Conservation (phyloP, 2,113 vertebrate species). For the Eurystomus gularis region DNA sequence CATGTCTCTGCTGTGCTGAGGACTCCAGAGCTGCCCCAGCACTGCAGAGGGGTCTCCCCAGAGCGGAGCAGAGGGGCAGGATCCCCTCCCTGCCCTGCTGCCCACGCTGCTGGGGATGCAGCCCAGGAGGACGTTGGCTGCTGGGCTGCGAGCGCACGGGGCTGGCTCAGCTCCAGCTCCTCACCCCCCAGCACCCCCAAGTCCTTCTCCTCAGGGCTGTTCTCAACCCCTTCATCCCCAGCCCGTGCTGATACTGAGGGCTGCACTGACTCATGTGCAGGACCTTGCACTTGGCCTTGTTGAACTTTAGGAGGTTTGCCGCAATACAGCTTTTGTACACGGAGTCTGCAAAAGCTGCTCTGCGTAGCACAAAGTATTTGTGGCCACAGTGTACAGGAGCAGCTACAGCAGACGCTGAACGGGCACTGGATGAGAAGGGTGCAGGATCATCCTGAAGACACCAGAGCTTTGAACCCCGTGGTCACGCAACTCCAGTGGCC, state of each 20-base stretch:
- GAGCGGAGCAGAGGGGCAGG: neutral
- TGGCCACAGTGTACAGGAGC: neutral
- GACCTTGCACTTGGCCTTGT: neutral
- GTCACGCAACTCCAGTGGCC: neutral
- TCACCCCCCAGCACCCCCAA: neutral
- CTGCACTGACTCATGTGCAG: neutral
- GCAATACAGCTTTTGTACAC: neutral
- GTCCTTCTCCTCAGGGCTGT: neutral
- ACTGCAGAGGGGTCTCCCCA: neutral
- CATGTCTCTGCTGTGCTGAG: neutral
- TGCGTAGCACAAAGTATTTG: neutral
- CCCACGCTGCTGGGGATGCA: neutral
- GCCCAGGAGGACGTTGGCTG: neutral
- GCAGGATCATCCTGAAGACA: neutral
- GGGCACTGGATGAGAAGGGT: neutral
- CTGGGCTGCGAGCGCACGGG: neutral
- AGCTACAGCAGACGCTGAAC: rapidly evolving
- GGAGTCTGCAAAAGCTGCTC: neutral
- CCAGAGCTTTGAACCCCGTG: neutral
- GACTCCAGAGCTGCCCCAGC: neutral
- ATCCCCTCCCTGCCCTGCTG: neutral
- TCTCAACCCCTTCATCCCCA: neutral
- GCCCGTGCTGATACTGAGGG: neutral
- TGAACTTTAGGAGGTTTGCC: neutral
- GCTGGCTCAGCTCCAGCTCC: neutral